These are phyloP conservation scores for Tetanocera ferruginea DNA, from an alignment of 2,888 invertebrate species.

Conservation along the genomic window DNA sequence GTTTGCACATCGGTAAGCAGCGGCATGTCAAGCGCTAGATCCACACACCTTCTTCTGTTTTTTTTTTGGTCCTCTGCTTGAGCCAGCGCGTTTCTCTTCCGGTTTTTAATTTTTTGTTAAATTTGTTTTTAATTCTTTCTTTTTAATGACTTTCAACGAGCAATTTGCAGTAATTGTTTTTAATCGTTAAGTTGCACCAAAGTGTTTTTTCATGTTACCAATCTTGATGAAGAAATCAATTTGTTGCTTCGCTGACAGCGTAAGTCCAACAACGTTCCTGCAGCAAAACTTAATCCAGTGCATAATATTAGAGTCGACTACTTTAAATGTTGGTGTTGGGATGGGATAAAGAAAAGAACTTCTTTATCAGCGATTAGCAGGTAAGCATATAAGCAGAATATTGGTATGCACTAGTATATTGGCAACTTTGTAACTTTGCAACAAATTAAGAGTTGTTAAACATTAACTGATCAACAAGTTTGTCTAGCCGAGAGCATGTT, in stretches of 20 bases:
- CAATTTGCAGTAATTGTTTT: conserved; percentile 18
- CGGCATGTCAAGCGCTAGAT: neutral
- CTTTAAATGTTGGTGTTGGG: too few relatives aligned
- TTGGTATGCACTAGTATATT: too few relatives aligned
- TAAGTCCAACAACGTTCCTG: neutral
- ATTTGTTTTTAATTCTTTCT: neutral
- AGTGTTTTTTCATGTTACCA: conserved; percentile 32
- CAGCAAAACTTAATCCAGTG: too few relatives aligned
- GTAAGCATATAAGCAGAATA: too few relatives aligned
- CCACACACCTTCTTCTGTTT: neutral
- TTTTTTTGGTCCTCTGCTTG: neutral
- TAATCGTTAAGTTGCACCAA: conserved; percentile 7
- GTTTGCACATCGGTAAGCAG: neutral
- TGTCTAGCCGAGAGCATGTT: too few relatives aligned
- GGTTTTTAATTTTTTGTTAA: neutral
- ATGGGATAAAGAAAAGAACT: too few relatives aligned
- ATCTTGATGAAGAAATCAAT: conserved; percentile 33
- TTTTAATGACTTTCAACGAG: neutral
- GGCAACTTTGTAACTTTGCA: too few relatives aligned
- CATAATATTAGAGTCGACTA: too few relatives aligned
- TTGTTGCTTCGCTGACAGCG: conserved; percentile 23
- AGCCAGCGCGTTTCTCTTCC: neutral
- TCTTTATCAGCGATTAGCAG: too few relatives aligned
- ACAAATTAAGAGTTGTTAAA: too few relatives aligned
- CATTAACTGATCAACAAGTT: too few relatives aligned